Base-by-base conservation (phyloP, 2,888 invertebrate species). In the Tipula unca region DNA sequence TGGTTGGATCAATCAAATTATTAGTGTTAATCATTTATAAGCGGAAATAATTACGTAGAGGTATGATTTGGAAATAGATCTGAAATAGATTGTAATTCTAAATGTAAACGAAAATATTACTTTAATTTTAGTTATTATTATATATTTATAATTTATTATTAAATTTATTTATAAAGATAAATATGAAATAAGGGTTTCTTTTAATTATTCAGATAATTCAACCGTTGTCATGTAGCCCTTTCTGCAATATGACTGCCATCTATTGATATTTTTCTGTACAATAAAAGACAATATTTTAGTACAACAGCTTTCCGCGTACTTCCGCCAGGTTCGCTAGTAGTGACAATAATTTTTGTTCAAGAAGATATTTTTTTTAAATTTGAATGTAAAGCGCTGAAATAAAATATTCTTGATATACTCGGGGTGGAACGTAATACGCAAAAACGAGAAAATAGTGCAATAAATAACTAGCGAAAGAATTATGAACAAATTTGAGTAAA, bases 1-100 rank as follows among this genome's bases (percentile, higher is more conserved):
- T 88, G 97, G 97, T 87, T 98, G 98, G 98, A 98, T 98, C 90
- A 97, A 97, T 92, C 97, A 98, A 93, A 98, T 98, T 88, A 98
- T 98, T 89, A 97, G 97, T 89, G 97, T 97, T 88, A 98, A 98
- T 91, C 97, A 97, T 91, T 94, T 96, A 91, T 96, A 95, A 69
- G 25, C 25, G 25, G 69, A 25, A 69, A 10, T 13, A 25, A 69
- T 20, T 25, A 69, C 25, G 69, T 10, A 10, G 25, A 5, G 17
- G 20, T n/a, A 54, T 32, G 6, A 3, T 54, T 6, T 17, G 17
- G 48, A n/a, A 54, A 10, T 14, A 32, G 69, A 69, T 69, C 25
- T 10, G 1, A 69, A 69, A 25, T 3, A 3, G 69, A 69, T 69
- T 25, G 69, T 10, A 25, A 10, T 25, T 69, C 69, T 20, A 25